Conservation (phyloP, 2,113 vertebrate genomes). For the Pituophis catenifer region DNA sequence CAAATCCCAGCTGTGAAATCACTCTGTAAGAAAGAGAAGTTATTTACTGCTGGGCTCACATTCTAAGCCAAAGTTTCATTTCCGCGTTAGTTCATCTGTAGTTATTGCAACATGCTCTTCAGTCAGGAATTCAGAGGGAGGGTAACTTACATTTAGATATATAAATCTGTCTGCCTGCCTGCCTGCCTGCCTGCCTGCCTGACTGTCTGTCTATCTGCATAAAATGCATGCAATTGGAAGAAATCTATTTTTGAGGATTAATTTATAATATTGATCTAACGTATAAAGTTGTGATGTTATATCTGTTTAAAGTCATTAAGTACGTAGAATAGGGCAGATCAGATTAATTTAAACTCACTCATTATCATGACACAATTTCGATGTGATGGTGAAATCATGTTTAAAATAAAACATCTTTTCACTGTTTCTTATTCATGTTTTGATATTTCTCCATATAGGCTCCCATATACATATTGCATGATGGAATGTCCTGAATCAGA, state of each 20-base stretch:
- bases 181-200: too few species aligned
- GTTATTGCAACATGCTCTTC: conserved; percentile 3
- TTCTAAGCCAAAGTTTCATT: conserved; percentile 1
- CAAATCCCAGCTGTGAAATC: conserved; percentile 47
- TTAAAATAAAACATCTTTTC: background rate
- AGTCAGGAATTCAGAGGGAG: conserved; percentile 17
- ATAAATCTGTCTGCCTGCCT: background rate
- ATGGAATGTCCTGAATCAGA: background rate
- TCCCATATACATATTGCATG: background rate
- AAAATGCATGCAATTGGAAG: background rate
- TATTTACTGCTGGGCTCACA: conserved; percentile 28
- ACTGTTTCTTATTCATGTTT: background rate
- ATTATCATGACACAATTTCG: background rate
- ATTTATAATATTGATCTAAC: background rate
- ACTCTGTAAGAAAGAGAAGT: conserved; percentile 26
- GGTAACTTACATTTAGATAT: conserved; percentile 21
- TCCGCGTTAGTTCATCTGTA: conserved; percentile 23
- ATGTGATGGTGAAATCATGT: background rate
- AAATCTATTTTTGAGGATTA: background rate
- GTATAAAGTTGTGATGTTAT: background rate
- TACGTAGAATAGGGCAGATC: background rate
- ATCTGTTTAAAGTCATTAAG: background rate
- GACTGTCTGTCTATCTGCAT: background rate
- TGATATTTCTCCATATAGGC: too few species aligned
- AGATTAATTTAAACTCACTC: background rate